Base-by-base conservation (phyloP, 2,888 invertebrate species). In the Cerastis rubricosa region DNA sequence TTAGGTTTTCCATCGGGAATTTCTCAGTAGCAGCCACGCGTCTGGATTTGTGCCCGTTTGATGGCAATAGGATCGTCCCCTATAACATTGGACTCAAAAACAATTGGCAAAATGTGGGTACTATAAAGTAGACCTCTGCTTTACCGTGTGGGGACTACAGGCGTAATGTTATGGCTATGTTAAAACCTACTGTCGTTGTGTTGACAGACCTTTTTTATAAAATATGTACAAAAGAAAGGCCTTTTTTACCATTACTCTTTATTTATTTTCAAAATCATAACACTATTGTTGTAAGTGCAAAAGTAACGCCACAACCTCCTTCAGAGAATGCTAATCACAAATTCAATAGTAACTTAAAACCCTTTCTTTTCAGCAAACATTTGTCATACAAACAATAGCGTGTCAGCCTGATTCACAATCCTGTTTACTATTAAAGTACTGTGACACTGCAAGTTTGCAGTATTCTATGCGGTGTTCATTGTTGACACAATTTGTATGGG, bases 401-500 rank as follows among this genome's bases (percentile, higher is more conserved):
- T 57, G 74, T 49, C 61, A 64, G 8, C 45, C 57, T 45, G 29
- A 71, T 81, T 12, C 25, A 14, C 57, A 71, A 64, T 81, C n/a
- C 14, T 59, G n/a, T 69, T 69, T 17, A 35, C 45, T 51, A 49
- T 43, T 45, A 43, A 71, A 67, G n/a, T 51, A 61, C n/a, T 66
- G 35, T 43, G 63, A 11, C 40, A n/a, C 3, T 25, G 14, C 17
- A 29, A 47, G 8, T 25, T n/a, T 61, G 43, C 43, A 54, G 63
- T 66, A 11, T 54, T 9, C 12, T 49, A 49, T 59, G 54, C 7
- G 12, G 57, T 78, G 57, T 57, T 47, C 51, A 70, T 78, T 83
- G 61, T 81, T 70, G n/a, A 22, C n/a, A n/a, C 51, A 59, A 67
- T 84, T 75, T 59, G 49, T 59, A 57, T 51, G 14, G 29, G 2